phyloP scores from a whole-genome alignment of 2,888 invertebrate species.

The Sericinus montela region DNA sequence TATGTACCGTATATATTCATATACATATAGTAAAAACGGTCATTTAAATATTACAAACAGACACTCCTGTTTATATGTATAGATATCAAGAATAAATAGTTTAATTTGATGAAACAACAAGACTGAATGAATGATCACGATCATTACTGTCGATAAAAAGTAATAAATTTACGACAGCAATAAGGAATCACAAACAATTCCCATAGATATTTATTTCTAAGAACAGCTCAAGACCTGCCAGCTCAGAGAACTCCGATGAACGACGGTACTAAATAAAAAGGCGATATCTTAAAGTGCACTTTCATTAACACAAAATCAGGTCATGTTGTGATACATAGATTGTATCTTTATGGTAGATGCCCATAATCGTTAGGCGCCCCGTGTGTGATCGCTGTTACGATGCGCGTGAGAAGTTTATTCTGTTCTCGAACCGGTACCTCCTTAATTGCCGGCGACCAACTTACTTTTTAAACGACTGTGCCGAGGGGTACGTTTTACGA shows the following conservation, averaged over 20 bases:
- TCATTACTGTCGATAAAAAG: no score
- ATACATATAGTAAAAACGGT: no score
- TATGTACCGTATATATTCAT: no score
- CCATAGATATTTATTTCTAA: not conserved
- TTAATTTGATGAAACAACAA: no score
- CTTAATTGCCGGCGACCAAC: constrained; percentile 4
- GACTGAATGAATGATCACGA: no score
- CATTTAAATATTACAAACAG: no score
- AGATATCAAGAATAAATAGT: no score
- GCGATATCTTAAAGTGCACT: constrained; percentile 20
- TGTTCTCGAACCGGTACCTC: constrained; percentile 3
- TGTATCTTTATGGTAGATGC: constrained; percentile 7
- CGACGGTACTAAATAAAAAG: not conserved
- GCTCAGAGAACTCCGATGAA: not conserved
- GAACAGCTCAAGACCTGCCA: no score
- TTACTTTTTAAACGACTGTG: constrained; percentile 1
- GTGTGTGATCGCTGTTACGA: constrained; percentile 14
- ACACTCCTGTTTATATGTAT: no score
- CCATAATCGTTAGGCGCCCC: constrained; percentile 4
- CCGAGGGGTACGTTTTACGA: no score
- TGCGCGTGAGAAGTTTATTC: constrained; percentile 5
- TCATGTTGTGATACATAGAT: constrained; percentile 1
- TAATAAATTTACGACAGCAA: no score
- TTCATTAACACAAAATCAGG: constrained; percentile 4
- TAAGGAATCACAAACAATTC: not conserved